Evolutionary conservation across 2,797 vertebrate species (phyloP), one percentile per base, ranked within the genome.

Genomic region (Manis crassicaudata): DNA sequence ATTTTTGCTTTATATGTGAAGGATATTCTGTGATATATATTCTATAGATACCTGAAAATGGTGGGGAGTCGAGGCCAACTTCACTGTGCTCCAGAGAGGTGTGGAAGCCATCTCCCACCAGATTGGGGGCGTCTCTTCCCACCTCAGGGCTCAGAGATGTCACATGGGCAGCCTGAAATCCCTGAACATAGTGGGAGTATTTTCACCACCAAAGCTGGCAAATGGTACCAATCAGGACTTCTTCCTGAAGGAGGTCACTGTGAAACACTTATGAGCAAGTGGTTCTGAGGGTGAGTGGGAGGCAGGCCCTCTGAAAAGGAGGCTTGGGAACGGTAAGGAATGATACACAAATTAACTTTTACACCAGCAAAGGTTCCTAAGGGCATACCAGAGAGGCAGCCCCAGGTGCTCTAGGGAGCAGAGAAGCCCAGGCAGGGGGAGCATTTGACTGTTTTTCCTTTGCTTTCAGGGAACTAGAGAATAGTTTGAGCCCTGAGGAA

Each of bases 401-500:
- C 0, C 46, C 50, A 4, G 32, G 18, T 27, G 60, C 2, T 54
- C 27, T 3, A 6, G 2, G 43, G 60, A 83, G 56, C 40, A 58
- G 58, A 8, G 1, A 3, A 35, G 29, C 5, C 40, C 0, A 10
- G 62, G 37, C n/a, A 0, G 7, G 37, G 23, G 70, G 20, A 58
- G 27, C 14, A 27, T 21, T 25, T 20, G 46, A 5, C 29, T 79
- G n/a, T 37, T 27, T n/a, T 67, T 37, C 17, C 54, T 89, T 84
- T 23, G 20, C 83, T 95, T 94, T 86, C 29, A 27, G 20, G 56
- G 52, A 7, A 37, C 62, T 25, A 4, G n/a, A n/a, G n/a, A n/a
- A n/a, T 10, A 43, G 43, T 70, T 68, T 72, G 70, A 87, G 52
- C 29, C 82, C 62, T n/a, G 32, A 94, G 73, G 90, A 88, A 75